phyloP scores from a whole-genome alignment of 2,113 vertebrate genomes.

The Zingel zingel region DNA sequence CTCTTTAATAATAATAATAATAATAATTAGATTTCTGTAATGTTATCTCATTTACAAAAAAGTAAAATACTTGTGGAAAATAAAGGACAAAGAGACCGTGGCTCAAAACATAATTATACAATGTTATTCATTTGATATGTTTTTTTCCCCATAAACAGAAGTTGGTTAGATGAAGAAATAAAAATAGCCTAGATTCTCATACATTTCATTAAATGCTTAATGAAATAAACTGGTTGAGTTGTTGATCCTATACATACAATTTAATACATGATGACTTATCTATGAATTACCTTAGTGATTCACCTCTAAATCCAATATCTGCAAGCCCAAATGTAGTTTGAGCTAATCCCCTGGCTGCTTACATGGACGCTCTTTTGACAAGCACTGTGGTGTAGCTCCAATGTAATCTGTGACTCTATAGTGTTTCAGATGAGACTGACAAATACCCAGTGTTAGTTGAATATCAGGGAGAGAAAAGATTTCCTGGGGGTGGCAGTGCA shows the following conservation, averaged over 20 bases:
- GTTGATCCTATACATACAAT: constrained; percentile 55
- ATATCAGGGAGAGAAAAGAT: constrained; percentile 71
- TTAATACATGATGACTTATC: constrained; percentile 46
- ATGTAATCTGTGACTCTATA: constrained; percentile 60
- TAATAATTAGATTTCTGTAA: constrained; percentile 87
- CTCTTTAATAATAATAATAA: constrained; percentile 83
- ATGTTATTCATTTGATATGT: constrained; percentile 73
- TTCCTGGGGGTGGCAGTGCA: constrained; percentile 79
- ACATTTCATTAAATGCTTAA: constrained; percentile 56
- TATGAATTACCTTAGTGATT: constrained; percentile 38
- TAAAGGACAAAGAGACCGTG: constrained; percentile 79
- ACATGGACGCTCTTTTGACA: constrained; percentile 49
- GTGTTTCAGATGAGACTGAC: constrained; percentile 53
- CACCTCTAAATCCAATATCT: constrained; percentile 39
- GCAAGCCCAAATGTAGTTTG: constrained; percentile 20
- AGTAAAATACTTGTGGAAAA: constrained; percentile 70
- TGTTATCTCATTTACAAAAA: constrained; percentile 92
- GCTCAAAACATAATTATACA: constrained; percentile 69
- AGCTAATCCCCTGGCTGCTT: constrained; percentile 45
- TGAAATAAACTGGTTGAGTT: constrained; percentile 45
- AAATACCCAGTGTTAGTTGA: constrained; percentile 71
- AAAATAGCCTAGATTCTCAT: constrained; percentile 50
- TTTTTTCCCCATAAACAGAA: constrained; percentile 69
- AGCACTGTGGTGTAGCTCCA: constrained; percentile 48
- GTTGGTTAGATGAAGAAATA: constrained; percentile 53